phyloP scores from a whole-genome alignment of 2,888 invertebrate genomes.

The Iselma pallidipennis region DNA sequence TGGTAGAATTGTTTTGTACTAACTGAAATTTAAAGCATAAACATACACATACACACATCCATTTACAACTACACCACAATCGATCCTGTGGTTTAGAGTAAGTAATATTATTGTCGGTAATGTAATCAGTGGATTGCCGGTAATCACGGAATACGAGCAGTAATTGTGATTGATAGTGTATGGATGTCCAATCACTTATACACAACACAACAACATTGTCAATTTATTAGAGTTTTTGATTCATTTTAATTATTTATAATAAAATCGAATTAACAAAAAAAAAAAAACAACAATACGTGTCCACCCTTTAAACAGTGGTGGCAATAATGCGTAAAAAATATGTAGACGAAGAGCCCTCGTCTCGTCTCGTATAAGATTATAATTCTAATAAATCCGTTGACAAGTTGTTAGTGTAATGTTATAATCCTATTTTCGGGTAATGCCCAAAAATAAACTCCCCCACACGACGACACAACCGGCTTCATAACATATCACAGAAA shows the following conservation, averaged over 20 bases:
- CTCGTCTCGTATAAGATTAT: not conserved
- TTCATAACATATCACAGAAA: not conserved
- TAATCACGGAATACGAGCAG: conserved; percentile 30
- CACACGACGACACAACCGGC: not conserved
- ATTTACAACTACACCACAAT: conserved; percentile 31
- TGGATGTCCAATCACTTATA: conserved; percentile 13
- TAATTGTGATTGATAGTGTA: conserved; percentile 33
- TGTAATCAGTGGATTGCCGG: conserved; percentile 37
- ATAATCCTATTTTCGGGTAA: not conserved
- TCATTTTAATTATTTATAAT: too few relatives aligned
- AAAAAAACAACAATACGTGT: too few relatives aligned
- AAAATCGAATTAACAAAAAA: too few relatives aligned
- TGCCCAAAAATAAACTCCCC: not conserved
- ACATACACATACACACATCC: conserved; percentile 12
- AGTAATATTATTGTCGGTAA: conserved; percentile 41
- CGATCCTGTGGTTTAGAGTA: conserved; percentile 30
- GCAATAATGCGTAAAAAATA: too few relatives aligned
- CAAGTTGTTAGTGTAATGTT: not conserved
- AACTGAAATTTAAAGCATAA: too few relatives aligned
- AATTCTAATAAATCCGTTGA: not conserved
- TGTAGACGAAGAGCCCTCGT: not conserved
- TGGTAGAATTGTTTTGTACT: too few relatives aligned
- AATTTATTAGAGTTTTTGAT: not conserved
- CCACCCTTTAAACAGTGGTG: too few relatives aligned
- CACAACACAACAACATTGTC: not conserved